Percentiles rank a stretch among this genome's conserved stretches.
Conservation (phyloP, 1,140 invertebrate species). For the Drosophila azteca region DNA sequence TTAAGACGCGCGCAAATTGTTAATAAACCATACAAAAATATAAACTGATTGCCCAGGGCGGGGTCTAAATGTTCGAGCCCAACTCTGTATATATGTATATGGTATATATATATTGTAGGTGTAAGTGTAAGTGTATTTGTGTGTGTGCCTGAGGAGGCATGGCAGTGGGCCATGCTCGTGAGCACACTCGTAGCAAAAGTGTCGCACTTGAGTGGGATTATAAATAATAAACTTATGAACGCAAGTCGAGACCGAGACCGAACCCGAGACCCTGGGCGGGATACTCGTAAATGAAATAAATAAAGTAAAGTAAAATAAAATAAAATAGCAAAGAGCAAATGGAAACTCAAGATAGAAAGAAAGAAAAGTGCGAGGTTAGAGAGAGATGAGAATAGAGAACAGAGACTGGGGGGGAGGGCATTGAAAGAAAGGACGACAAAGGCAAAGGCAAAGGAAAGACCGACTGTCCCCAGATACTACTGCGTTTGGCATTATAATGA, state of each 20-base stretch:
- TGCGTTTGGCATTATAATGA: constrained; percentile 69
- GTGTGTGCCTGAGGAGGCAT: background rate
- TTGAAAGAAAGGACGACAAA: constrained; percentile 17
- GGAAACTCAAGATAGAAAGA: constrained; percentile 3
- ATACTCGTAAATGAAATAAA: constrained; percentile 4
- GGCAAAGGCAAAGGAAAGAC: background rate
- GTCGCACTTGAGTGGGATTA: constrained; percentile 69
- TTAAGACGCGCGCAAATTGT: constrained; percentile 51
- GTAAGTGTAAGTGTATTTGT: background rate
- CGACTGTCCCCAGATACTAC: constrained; percentile 29
- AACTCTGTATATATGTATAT: constrained; percentile 5
- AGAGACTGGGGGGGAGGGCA: background rate
- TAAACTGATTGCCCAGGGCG: constrained; percentile 55
- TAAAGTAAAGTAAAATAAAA: constrained; percentile 25
- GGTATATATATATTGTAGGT: background rate
- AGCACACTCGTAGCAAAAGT: constrained; percentile 64
- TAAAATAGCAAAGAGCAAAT: constrained; percentile 40
- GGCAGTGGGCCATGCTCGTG: constrained; percentile 19
- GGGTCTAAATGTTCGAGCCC: constrained; percentile 40
- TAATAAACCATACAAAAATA: constrained; percentile 70
- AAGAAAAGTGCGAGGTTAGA: no score
- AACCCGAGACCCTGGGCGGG: constrained; percentile 1
- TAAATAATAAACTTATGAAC: constrained; percentile 75
- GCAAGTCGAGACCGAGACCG: constrained; percentile 20
- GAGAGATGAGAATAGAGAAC: background rate